phyloP scores from a whole-genome alignment of 1,140 invertebrate genomes.

The Drosophila ohnishii region DNA sequence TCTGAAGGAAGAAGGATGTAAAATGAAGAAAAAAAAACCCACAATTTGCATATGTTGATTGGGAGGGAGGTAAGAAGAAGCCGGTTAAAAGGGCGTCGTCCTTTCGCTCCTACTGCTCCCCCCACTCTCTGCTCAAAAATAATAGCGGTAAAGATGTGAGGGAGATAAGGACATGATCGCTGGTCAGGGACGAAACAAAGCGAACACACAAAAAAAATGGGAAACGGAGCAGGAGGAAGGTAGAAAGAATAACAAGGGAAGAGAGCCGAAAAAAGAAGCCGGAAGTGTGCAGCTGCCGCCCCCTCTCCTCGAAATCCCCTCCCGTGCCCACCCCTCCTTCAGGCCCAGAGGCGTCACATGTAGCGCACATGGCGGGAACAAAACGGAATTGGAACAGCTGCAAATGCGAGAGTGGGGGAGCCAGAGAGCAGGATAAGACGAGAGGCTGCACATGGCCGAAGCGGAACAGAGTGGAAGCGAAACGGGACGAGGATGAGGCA shows the following conservation, averaged over 20 bases:
- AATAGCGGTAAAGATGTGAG: slow-evolving; percentile 18
- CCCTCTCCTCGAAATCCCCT: background rate
- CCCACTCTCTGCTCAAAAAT: background rate
- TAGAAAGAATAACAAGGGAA: slow-evolving; percentile 30
- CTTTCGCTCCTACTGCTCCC: background rate
- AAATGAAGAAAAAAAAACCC: slow-evolving; percentile 21
- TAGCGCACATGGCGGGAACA: slow-evolving; percentile 71
- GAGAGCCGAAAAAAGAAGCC: slow-evolving; percentile 44
- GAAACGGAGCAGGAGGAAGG: slow-evolving; percentile 22
- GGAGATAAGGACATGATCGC: slow-evolving; percentile 30
- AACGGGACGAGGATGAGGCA: slow-evolving; percentile 8
- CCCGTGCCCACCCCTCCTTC: no score
- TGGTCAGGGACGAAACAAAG: slow-evolving; percentile 26
- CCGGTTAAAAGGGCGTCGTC: slow-evolving; percentile 34
- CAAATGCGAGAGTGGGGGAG: slow-evolving; percentile 7
- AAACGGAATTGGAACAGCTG: slow-evolving; percentile 48
- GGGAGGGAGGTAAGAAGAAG: background rate
- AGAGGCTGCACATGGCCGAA: slow-evolving; percentile 17
- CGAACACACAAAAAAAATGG: slow-evolving; percentile 20
- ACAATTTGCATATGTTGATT: slow-evolving; percentile 50
- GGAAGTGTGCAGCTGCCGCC: slow-evolving; percentile 63
- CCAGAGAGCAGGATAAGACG: slow-evolving; percentile 29
- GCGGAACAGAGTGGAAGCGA: slow-evolving; percentile 18
- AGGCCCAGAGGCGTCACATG: slow-evolving; percentile 59
- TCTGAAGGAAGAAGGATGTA: background rate